Percentiles rank a stretch among this genome's conserved stretches.
Conservation (phyloP, 2,888 invertebrate species). For the Drosophila fulvimacula region DNA sequence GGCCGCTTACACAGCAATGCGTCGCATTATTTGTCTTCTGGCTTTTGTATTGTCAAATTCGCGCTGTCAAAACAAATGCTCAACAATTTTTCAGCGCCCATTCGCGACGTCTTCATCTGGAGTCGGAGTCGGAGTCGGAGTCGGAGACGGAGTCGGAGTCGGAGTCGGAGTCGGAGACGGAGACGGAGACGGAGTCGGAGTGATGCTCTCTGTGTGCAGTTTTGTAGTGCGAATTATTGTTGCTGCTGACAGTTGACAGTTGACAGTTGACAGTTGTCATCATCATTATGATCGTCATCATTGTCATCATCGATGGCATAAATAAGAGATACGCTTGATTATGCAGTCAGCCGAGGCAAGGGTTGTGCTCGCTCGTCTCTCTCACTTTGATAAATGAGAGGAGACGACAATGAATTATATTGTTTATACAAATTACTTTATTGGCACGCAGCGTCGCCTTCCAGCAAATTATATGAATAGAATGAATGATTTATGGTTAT, state of each 20-base stretch:
- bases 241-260: conserved; percentile 70
- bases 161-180: no score
- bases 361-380: conserved; percentile 30
- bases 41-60: conserved; percentile 72
- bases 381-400: conserved; percentile 67
- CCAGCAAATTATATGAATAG: conserved; percentile 61
- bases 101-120: conserved; percentile 37
- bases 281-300: conserved; percentile 38
- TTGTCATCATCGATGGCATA: conserved; percentile 61
- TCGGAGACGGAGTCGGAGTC: no score
- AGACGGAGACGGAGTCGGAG: no score
- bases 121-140: no score
- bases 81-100: conserved; percentile 72
- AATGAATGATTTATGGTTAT: conserved; percentile 64
- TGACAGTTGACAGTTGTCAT: conserved; percentile 77
- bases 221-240: conserved; percentile 38
- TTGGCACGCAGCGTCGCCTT: conserved; percentile 61
- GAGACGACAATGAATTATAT: conserved; percentile 73
- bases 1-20: conserved; percentile 43
- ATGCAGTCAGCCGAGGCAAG: conserved; percentile 35
- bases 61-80: conserved; percentile 77
- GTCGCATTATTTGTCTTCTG: conserved; percentile 58
- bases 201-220: not conserved
- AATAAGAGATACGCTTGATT: conserved; percentile 62
- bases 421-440: conserved; percentile 80